Percentiles rank a stretch among this genome's conserved stretches.
These are phyloP conservation scores for Ascaphus truei DNA, from an alignment of 2,113 vertebrate species.

Conservation along the genomic window DNA sequence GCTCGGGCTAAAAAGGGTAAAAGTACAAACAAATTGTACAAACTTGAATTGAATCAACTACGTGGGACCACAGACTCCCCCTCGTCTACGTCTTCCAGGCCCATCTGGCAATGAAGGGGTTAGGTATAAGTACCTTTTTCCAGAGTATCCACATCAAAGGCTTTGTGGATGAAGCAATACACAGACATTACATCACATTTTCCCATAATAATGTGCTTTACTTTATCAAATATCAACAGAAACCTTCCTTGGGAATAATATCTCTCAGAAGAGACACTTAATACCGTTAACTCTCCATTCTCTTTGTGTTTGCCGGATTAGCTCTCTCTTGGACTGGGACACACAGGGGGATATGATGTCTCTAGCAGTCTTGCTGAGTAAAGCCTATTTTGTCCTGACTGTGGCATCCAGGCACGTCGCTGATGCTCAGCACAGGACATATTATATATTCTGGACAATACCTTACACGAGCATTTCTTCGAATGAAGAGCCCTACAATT, in stretches of 20 bases:
- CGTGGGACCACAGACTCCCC: too few species aligned
- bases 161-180: not conserved
- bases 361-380: slow-evolving; percentile 45
- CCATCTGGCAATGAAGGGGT: too few species aligned
- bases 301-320: slow-evolving; percentile 33
- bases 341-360: slow-evolving; percentile 49
- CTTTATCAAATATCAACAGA: slow-evolving; percentile 28
- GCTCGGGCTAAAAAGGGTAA: too few species aligned
- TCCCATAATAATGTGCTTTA: slow-evolving; percentile 18
- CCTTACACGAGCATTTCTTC: slow-evolving; percentile 43
- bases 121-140: too few species aligned
- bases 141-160: slow-evolving; percentile 14
- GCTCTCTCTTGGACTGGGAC: slow-evolving; percentile 46
- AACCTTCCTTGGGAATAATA: not conserved
- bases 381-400: slow-evolving; percentile 49
- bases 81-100: too few species aligned
- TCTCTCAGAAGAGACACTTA: slow-evolving; percentile 19
- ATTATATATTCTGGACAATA: slow-evolving; percentile 44
- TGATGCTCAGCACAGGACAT: slow-evolving; percentile 42
- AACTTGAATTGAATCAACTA: too few species aligned
- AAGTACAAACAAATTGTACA: too few species aligned
- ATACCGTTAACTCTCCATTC: not conserved
- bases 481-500: not conserved
- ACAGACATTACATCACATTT: slow-evolving; percentile 33
- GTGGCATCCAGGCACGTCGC: slow-evolving; percentile 42